phyloP scores from a whole-genome alignment of 2,797 vertebrate species.

The Coregonus ussuriensis region DNA sequence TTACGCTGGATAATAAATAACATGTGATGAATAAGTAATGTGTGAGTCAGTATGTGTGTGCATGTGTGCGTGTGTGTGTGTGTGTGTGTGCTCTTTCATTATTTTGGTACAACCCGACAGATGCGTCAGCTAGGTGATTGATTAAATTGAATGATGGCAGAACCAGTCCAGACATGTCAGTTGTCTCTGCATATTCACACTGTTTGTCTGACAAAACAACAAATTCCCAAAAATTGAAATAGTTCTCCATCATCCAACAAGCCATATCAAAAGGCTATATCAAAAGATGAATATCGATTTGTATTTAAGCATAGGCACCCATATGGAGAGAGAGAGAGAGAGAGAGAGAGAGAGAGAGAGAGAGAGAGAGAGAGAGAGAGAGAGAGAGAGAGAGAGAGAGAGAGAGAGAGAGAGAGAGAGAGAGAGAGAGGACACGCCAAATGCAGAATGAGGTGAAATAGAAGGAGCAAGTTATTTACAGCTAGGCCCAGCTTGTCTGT shows the following conservation, averaged over 20 bases:
- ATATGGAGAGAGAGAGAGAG: background rate
- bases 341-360: no score
- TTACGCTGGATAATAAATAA: slow-evolving; percentile 65
- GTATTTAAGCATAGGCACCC: slow-evolving; percentile 13
- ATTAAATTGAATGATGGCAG: slow-evolving; percentile 11
- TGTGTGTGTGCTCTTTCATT: background rate
- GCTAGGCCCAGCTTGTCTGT: slow-evolving; percentile 65
- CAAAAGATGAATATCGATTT: slow-evolving; percentile 22
- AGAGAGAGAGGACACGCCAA: background rate
- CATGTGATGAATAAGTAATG: slow-evolving; percentile 66
- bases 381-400: background rate
- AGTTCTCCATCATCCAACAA: slow-evolving; percentile 11
- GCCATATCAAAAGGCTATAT: slow-evolving; percentile 1
- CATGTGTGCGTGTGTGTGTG: background rate
- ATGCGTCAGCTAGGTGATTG: slow-evolving; percentile 7
- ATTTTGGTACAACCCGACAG: slow-evolving; percentile 13
- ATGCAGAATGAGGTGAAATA: background rate
- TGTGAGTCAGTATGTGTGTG: background rate
- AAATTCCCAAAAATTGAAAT: slow-evolving; percentile 31
- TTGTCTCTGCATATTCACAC: slow-evolving; percentile 16
- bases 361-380: no score
- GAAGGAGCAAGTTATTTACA: slow-evolving; percentile 70
- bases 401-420: background rate
- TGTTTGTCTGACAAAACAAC: slow-evolving; percentile 28
- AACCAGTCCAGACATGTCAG: background rate